Percentiles rank a stretch among this genome's conserved stretches.
Conservation (phyloP, 2,888 invertebrate species). For the Gasteruption jaculator region DNA sequence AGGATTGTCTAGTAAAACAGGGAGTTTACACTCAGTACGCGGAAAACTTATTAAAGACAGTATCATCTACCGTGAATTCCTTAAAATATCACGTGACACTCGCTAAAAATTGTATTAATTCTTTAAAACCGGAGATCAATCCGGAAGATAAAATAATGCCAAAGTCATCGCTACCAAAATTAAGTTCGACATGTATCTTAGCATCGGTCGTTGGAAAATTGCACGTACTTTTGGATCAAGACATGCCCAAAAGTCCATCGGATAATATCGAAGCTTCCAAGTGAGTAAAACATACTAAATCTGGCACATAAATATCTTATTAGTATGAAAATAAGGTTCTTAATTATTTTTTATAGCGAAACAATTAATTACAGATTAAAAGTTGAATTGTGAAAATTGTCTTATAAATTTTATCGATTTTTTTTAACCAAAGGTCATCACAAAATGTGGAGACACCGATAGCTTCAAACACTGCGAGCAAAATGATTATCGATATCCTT, state of each 20-base stretch:
- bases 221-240: conserved; percentile 60
- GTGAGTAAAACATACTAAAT: conserved; percentile 28
- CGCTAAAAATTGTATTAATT: conserved; percentile 60
- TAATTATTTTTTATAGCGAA: no score
- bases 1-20: conserved; percentile 85
- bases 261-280: conserved; percentile 45
- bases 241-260: conserved; percentile 40
- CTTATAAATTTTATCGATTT: not conserved
- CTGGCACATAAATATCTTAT: no score
- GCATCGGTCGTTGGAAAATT: conserved; percentile 74
- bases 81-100: conserved; percentile 60
- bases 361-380: no score
- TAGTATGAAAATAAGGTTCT: no score
- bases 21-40: conserved; percentile 79
- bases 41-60: conserved; percentile 68
- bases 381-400: no score
- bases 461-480: conserved; percentile 34
- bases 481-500: conserved; percentile 60
- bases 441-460: conserved; percentile 35
- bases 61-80: conserved; percentile 66
- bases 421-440: conserved; percentile 18
- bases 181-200: conserved; percentile 70
- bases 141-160: conserved; percentile 45
- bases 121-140: conserved; percentile 54
- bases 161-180: conserved; percentile 57